Conservation (phyloP, 2,797 vertebrate genomes). For the Aphelocoma californica region DNA sequence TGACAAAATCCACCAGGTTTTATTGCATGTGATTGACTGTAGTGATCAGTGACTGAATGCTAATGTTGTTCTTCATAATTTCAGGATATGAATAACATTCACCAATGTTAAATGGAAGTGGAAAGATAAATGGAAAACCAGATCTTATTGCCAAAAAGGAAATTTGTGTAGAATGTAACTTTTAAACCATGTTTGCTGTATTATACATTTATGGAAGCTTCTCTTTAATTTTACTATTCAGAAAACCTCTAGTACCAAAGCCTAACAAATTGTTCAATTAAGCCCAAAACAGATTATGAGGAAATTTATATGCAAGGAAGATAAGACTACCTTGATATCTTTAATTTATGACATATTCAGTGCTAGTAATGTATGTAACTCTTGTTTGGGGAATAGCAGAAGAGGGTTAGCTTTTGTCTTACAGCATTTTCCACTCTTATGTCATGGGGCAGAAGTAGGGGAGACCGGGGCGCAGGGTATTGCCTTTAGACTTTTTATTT, state of each 20-base stretch:
- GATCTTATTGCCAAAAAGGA: background rate
- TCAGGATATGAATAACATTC: background rate
- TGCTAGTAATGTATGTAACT: background rate
- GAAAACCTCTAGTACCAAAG: background rate
- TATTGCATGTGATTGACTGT: background rate
- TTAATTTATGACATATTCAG: background rate
- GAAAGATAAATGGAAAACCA: background rate
- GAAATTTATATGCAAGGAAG: background rate
- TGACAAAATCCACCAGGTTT: background rate
- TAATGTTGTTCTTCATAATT: background rate
- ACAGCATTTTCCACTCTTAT: background rate
- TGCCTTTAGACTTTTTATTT: background rate
- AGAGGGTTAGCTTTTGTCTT: background rate
- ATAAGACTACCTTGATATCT: background rate
- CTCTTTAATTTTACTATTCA: background rate
- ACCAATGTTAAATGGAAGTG: background rate
- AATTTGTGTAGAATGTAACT: background rate
- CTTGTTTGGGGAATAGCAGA: background rate
- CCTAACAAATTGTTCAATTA: background rate
- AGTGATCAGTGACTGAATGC: background rate
- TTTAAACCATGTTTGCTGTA: background rate
- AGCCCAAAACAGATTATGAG: background rate
- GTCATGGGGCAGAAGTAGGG: background rate
- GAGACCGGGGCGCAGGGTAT: too few species aligned
- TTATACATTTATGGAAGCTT: background rate